Evolutionary conservation across 2,113 vertebrate genomes (phyloP).

Genomic region (Malurus alboscapulatus): DNA sequence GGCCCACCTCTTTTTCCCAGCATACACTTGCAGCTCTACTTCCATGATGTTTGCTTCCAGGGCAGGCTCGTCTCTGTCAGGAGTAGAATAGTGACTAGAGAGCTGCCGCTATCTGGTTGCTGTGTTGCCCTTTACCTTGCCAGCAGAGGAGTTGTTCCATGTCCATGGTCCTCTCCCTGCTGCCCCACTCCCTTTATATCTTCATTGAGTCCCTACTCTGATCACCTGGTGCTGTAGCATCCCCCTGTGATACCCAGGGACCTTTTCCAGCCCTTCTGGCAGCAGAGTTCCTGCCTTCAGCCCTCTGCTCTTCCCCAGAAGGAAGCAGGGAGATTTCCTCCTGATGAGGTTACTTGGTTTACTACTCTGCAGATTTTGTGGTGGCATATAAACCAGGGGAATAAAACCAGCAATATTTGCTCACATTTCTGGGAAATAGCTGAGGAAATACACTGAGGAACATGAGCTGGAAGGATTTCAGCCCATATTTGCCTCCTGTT

Average conservation of each 20-base stretch:
- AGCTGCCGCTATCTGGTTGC: background rate
- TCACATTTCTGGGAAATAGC: background rate
- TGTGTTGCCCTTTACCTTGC: background rate
- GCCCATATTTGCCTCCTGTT: background rate
- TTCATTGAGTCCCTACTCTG: background rate
- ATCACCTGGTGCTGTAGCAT: fast-evolving
- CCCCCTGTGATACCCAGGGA: background rate
- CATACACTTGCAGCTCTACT: background rate
- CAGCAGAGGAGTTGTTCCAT: background rate
- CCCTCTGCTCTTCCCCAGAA: background rate
- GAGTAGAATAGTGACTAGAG: background rate
- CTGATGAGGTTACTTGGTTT: background rate
- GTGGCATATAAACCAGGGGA: background rate
- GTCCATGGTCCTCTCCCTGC: background rate
- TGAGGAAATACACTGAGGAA: background rate
- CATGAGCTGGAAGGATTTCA: background rate
- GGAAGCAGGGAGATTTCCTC: background rate
- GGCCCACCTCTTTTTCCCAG: background rate
- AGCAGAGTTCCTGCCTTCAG: background rate
- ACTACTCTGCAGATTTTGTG: background rate
- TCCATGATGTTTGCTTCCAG: background rate
- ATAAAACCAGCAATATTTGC: background rate
- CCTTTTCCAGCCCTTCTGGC: background rate
- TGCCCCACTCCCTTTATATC: fast-evolving
- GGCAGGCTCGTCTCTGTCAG: fast-evolving